phyloP scores from a whole-genome alignment of 2,888 invertebrate species.

The Pachymerium ferrugineum region DNA sequence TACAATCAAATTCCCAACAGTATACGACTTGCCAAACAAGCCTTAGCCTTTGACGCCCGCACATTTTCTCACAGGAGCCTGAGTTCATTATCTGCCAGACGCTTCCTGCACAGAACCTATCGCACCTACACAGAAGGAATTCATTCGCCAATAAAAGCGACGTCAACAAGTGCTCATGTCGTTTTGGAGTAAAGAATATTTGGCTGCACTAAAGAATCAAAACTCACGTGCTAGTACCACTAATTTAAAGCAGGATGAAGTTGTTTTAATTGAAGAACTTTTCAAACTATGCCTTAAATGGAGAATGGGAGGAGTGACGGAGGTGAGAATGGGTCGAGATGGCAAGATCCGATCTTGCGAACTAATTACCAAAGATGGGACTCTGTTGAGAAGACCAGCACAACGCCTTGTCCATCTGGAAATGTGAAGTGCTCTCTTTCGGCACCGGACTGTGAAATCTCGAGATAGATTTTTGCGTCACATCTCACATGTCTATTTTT shows the following conservation, averaged over 20 bases:
- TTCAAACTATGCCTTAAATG: not conserved
- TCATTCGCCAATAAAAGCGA: not conserved
- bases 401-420: not conserved
- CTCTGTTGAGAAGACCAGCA: not conserved
- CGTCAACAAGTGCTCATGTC: not conserved
- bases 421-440: not conserved
- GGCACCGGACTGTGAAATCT: not conserved
- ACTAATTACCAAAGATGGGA: not conserved
- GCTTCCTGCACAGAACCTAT: not conserved
- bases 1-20: too few relatives aligned
- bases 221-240: not conserved
- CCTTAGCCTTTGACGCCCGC: not conserved
- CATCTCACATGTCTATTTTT: too few relatives aligned
- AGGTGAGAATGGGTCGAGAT: not conserved
- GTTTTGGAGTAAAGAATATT: not conserved
- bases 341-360: not conserved
- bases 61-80: not conserved
- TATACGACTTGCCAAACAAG: too few relatives aligned
- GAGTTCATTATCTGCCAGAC: not conserved
- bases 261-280: not conserved
- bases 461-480: too few relatives aligned
- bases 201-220: not conserved
- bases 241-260: not conserved
- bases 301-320: not conserved
- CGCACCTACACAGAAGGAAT: not conserved